phyloP scores from a whole-genome alignment of 2,888 invertebrate species.

The Zaprionus bogoriensis region DNA sequence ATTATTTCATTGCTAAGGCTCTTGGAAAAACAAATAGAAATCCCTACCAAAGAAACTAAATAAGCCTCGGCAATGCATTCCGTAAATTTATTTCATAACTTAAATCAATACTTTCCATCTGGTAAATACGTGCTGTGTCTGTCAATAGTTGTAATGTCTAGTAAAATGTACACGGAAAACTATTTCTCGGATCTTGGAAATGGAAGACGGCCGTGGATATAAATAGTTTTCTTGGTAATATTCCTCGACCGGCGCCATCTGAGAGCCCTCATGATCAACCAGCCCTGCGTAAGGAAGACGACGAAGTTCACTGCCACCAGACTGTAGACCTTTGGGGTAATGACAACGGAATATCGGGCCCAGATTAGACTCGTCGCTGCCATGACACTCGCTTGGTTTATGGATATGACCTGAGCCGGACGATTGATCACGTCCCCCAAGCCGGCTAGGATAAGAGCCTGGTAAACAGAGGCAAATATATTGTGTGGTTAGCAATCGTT shows the following conservation, averaged over 20 bases:
- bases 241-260: slow-evolving; percentile 48
- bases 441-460: slow-evolving; percentile 55
- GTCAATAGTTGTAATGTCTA: no score
- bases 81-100: no score
- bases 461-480: not conserved
- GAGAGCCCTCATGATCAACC: slow-evolving; percentile 38
- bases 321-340: slow-evolving; percentile 61
- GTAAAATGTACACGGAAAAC: no score
- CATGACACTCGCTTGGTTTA: slow-evolving; percentile 46
- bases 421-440: slow-evolving; percentile 50
- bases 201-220: slow-evolving; percentile 22
- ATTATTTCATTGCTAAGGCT: no score
- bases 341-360: slow-evolving; percentile 62
- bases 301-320: slow-evolving; percentile 52
- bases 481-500: no score
- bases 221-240: slow-evolving; percentile 8
- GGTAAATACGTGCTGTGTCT: no score
- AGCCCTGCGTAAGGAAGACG: slow-evolving; percentile 42
- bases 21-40: no score
- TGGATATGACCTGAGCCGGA: slow-evolving; percentile 47
- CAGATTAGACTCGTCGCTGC: slow-evolving; percentile 56
- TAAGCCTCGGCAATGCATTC: no score
- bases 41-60: no score
- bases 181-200: no score
- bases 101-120: no score